Conservation (phyloP, 2,888 invertebrate genomes). For the Latheticus oryzae region DNA sequence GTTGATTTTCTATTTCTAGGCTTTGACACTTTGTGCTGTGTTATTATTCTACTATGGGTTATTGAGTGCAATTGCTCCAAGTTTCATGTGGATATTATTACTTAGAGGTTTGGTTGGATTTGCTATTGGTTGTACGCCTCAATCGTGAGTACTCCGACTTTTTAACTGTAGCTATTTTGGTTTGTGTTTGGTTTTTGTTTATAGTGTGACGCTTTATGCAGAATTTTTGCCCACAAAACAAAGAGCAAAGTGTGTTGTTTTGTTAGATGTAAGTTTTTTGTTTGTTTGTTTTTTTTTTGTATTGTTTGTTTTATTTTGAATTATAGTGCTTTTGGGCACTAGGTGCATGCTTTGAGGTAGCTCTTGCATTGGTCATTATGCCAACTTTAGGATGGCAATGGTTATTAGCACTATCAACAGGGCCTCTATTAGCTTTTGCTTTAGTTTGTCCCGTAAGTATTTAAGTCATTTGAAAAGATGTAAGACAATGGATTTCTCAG, state of each 20-base stretch:
- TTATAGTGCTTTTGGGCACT: constrained; percentile 93
- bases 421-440: constrained; percentile 88
- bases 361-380: constrained; percentile 90
- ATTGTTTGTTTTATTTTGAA: constrained; percentile 30
- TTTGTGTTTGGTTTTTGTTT: no score
- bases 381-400: constrained; percentile 92
- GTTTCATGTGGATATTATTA: constrained; percentile 89
- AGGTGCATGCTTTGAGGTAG: constrained; percentile 93
- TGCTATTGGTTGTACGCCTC: constrained; percentile 96
- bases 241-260: constrained; percentile 93
- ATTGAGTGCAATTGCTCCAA: constrained; percentile 90
- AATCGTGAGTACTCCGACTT: constrained; percentile 80
- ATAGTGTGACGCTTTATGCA: constrained; percentile 93
- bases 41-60: constrained; percentile 92
- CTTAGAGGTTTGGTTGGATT: constrained; percentile 94
- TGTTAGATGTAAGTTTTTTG: constrained; percentile 73
- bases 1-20: constrained; percentile 68
- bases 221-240: constrained; percentile 95
- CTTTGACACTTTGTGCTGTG: constrained; percentile 90
- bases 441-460: constrained; percentile 79
- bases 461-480: constrained; percentile 3
- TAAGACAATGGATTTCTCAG: constrained; percentile 64
- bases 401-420: constrained; percentile 90
- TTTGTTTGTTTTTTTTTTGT: constrained; percentile 37
- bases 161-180: constrained; percentile 27